Percentiles rank a stretch among this genome's conserved stretches.
phyloP scores from a whole-genome alignment of 2,113 vertebrate species.

The Chamaea fasciata region DNA sequence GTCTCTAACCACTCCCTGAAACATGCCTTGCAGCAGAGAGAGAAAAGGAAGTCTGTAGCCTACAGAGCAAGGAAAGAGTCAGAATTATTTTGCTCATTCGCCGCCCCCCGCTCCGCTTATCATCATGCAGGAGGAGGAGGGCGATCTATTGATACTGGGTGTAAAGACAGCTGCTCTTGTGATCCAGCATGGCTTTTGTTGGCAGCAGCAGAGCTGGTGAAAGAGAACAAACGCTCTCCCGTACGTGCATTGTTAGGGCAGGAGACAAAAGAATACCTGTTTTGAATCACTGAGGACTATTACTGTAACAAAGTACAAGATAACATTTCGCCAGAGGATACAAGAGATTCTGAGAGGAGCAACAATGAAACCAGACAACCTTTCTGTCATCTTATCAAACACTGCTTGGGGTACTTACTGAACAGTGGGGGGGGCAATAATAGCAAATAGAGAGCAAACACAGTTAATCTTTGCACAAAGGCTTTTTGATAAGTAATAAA shows the following conservation, averaged over 20 bases:
- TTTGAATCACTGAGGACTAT: slow-evolving; percentile 58
- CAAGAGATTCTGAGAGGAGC: slow-evolving; percentile 34
- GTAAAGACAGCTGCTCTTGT: slow-evolving; percentile 25
- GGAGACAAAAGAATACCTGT: slow-evolving; percentile 60
- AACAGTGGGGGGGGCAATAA: slow-evolving; percentile 7
- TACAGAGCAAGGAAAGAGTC: background rate
- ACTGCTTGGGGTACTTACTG: slow-evolving; percentile 33
- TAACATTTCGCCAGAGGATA: slow-evolving; percentile 63
- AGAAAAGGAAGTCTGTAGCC: background rate
- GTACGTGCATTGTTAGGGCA: background rate
- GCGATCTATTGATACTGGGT: slow-evolving; percentile 30
- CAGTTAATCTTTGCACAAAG: slow-evolving; percentile 43
- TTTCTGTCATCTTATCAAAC: slow-evolving; percentile 49
- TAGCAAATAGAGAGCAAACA: slow-evolving; percentile 22
- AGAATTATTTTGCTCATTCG: background rate
- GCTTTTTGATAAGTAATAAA: slow-evolving; percentile 16
- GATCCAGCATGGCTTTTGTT: slow-evolving; percentile 45
- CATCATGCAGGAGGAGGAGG: slow-evolving; percentile 27
- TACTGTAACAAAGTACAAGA: slow-evolving; percentile 53
- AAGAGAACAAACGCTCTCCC: slow-evolving; percentile 46
- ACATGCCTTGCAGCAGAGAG: background rate
- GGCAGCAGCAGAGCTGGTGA: background rate
- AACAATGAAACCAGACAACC: slow-evolving; percentile 42
- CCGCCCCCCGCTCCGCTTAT: background rate
- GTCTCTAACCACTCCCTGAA: background rate